Evolutionary conservation across 1,140 invertebrate genomes (phyloP).

Genomic region (Caenorhabditis inopinata): DNA sequence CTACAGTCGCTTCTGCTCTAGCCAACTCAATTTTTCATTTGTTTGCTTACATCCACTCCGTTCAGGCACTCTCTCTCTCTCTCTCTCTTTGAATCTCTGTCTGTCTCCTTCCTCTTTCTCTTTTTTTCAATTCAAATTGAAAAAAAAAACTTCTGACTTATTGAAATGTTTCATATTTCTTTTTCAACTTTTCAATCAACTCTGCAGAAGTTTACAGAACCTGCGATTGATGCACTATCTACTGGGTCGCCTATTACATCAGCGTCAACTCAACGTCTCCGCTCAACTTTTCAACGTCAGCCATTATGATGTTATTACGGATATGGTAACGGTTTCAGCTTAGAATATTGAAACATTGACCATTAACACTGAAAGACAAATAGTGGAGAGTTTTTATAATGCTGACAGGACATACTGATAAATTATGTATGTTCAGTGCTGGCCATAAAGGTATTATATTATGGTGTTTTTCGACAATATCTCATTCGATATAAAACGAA

Average conservation of each 20-base stretch:
- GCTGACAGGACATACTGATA: too few species aligned
- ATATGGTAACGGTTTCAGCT: constrained; percentile 71
- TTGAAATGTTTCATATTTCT: not conserved
- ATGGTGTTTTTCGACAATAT: too few species aligned
- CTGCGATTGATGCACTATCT: constrained; percentile 44
- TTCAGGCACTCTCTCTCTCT: not conserved
- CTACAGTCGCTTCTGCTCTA: not conserved
- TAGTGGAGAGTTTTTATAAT: too few species aligned
- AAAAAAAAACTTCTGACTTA: not conserved
- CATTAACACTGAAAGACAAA: too few species aligned
- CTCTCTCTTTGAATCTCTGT: not conserved
- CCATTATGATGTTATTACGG: constrained; percentile 81
- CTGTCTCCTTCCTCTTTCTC: too few species aligned
- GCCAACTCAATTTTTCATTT: not conserved
- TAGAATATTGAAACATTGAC: constrained; percentile 68
- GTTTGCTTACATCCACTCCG: not conserved
- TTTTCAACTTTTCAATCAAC: not conserved
- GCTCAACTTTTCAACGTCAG: constrained; percentile 85
- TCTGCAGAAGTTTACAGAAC: too few species aligned
- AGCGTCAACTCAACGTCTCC: constrained; percentile 69
- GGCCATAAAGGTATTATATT: too few species aligned
- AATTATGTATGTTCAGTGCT: too few species aligned
- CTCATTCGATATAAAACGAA: too few species aligned
- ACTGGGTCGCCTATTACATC: constrained; percentile 49
- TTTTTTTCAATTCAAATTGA: too few species aligned